Evolutionary conservation across 2,113 vertebrate species (phyloP).

Genomic region (Beaufortia kweichowensis): DNA sequence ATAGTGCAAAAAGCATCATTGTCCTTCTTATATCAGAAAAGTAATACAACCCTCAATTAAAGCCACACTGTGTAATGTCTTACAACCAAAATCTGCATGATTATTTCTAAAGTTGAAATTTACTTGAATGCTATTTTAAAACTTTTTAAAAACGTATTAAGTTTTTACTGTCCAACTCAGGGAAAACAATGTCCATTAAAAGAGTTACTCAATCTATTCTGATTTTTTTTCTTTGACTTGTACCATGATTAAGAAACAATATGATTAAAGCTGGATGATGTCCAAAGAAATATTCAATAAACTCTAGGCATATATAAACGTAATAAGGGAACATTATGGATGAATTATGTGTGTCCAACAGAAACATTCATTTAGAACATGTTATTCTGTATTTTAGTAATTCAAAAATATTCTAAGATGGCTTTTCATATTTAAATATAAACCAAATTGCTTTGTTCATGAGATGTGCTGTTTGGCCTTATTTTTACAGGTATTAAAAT

Average conservation of each 20-base stretch:
- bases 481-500: too few relatives aligned
- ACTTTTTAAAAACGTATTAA: too few relatives aligned
- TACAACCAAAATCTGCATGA: conserved; percentile 2
- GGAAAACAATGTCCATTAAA: conserved; percentile 31
- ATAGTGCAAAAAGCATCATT: too few relatives aligned
- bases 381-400: too few relatives aligned
- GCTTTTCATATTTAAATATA: too few relatives aligned
- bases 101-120: conserved; percentile 10
- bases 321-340: background rate
- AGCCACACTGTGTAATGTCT: background rate
- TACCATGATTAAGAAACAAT: too few relatives aligned
- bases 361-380: too few relatives aligned
- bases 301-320: too few relatives aligned
- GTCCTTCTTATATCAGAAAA: background rate
- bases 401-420: too few relatives aligned
- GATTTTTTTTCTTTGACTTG: background rate
- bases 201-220: background rate
- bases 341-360: background rate
- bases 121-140: conserved; percentile 21
- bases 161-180: conserved; percentile 41
- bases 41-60: background rate
- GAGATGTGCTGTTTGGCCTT: too few relatives aligned
- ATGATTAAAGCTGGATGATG: too few relatives aligned
- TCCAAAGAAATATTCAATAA: background rate
- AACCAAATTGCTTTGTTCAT: too few relatives aligned